These are phyloP conservation scores for Zaprionus tsacasi DNA, from an alignment of 1,140 invertebrate genomes.

Conservation along the genomic window DNA sequence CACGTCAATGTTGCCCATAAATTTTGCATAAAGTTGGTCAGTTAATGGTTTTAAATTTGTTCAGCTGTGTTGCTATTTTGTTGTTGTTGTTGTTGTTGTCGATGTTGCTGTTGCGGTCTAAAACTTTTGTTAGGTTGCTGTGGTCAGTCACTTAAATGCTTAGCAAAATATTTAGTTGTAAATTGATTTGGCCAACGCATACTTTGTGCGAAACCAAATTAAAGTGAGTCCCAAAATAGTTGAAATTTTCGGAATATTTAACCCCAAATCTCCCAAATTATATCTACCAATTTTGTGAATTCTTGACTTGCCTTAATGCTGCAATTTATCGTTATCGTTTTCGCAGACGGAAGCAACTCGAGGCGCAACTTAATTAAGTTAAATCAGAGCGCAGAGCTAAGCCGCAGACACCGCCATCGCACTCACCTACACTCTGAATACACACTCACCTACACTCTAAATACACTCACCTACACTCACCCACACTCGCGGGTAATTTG, in stretches of 20 bases:
- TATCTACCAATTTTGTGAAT: neutral
- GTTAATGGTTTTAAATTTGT: constrained; percentile 56
- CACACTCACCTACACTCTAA: neutral
- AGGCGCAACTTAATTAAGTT: constrained; percentile 59
- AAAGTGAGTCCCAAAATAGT: constrained; percentile 18
- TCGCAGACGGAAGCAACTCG: neutral
- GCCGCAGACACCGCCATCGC: constrained; percentile 47
- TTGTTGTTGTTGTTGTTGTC: constrained; percentile 14
- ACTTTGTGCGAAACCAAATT: neutral
- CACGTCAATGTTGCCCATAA: constrained; percentile 48
- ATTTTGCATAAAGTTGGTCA: constrained; percentile 51
- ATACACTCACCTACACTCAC: constrained; percentile 11
- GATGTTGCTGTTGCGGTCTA: constrained; percentile 14
- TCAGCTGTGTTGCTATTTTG: constrained; percentile 18
- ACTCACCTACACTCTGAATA: no score
- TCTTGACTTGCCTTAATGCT: constrained; percentile 1
- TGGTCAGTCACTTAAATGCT: constrained; percentile 37
- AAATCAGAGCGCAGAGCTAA: constrained; percentile 49
- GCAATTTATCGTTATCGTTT: constrained; percentile 1
- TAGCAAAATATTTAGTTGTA: constrained; percentile 29
- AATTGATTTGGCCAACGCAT: constrained; percentile 25
- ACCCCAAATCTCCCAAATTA: neutral
- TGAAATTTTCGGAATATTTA: neutral
- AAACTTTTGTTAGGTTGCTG: constrained; percentile 35
- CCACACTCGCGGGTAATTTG: constrained; percentile 45